Percentiles rank a stretch among this genome's conserved stretches.
Conservation (phyloP, 2,113 vertebrate genomes). For the Peromyscus polionotus region DNA sequence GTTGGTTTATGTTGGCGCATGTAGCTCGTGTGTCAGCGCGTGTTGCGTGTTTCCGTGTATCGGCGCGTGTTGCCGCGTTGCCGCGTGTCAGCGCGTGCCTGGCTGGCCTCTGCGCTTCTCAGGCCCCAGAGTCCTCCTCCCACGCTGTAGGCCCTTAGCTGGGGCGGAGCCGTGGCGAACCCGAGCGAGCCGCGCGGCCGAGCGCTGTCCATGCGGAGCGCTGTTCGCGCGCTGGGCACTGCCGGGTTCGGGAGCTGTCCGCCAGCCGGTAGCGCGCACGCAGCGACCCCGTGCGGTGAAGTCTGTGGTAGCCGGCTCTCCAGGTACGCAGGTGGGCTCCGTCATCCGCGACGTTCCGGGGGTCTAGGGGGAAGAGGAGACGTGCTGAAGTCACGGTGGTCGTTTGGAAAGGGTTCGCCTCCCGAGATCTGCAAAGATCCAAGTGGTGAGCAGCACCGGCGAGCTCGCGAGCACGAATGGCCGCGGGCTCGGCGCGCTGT, state of each 20-base stretch:
- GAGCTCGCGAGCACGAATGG: neutral
- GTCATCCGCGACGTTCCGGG: neutral
- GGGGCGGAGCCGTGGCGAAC: slow-evolving; percentile 31
- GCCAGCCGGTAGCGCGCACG: slow-evolving; percentile 37
- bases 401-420: neutral
- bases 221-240: slow-evolving; percentile 41
- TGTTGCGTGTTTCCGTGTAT: neutral
- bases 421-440: too few species aligned
- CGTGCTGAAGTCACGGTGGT: neutral
- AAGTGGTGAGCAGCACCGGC: neutral
- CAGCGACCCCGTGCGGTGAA: slow-evolving; percentile 44
- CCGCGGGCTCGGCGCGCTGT: neutral
- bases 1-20: neutral
- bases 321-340: slow-evolving; percentile 62
- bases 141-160: neutral
- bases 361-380: neutral
- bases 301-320: neutral
- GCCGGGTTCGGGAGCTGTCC: slow-evolving; percentile 2
- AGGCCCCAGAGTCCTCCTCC: neutral
- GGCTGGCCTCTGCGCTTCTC: neutral
- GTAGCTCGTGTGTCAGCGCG: neutral
- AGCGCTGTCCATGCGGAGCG: slow-evolving; percentile 57
- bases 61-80: neutral
- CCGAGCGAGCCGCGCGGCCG: neutral
- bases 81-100: neutral